A percentile compares a stretch with the other conserved stretches of the same genome.
phyloP scores from a whole-genome alignment of 1,140 invertebrate genomes.

The Lysiphlebus fabarum region DNA sequence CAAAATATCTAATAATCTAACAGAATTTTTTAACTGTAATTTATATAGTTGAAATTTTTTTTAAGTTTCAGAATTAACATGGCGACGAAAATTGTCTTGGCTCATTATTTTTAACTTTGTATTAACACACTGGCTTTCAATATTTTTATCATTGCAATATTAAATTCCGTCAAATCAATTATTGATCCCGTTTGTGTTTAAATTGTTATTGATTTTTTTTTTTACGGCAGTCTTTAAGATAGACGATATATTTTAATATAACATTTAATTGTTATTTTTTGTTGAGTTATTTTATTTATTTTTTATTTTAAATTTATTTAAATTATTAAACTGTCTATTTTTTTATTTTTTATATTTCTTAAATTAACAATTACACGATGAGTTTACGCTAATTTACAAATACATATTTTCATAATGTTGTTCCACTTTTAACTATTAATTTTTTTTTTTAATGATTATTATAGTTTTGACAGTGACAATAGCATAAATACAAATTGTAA shows the following conservation, averaged over 20 bases:
- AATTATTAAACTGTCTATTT: background rate
- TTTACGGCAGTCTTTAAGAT: constrained; percentile 13
- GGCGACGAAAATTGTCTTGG: too few relatives aligned
- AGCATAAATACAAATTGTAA: background rate
- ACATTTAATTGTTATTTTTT: constrained; percentile 7
- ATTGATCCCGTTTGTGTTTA: constrained; percentile 6
- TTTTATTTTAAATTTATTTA: constrained; percentile 8
- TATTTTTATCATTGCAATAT: too few relatives aligned
- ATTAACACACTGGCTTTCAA: too few relatives aligned
- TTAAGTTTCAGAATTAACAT: too few relatives aligned
- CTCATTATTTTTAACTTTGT: too few relatives aligned
- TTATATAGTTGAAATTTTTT: too few relatives aligned
- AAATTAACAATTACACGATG: constrained; percentile 13
- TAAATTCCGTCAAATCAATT: background rate
- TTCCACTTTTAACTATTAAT: constrained; percentile 1
- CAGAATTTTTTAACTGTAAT: too few relatives aligned
- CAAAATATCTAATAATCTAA: too few relatives aligned
- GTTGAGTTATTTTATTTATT: background rate
- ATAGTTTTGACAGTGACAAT: constrained; percentile 1
- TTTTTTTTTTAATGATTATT: constrained; percentile 1
- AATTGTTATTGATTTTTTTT: background rate
- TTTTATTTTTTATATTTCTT: constrained; percentile 5
- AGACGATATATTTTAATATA: constrained; percentile 1
- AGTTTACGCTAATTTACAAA: constrained; percentile 12
- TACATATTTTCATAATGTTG: constrained; percentile 9